Conservation (phyloP, 2,888 invertebrate genomes). For the Lasioglossum pauxillum region DNA sequence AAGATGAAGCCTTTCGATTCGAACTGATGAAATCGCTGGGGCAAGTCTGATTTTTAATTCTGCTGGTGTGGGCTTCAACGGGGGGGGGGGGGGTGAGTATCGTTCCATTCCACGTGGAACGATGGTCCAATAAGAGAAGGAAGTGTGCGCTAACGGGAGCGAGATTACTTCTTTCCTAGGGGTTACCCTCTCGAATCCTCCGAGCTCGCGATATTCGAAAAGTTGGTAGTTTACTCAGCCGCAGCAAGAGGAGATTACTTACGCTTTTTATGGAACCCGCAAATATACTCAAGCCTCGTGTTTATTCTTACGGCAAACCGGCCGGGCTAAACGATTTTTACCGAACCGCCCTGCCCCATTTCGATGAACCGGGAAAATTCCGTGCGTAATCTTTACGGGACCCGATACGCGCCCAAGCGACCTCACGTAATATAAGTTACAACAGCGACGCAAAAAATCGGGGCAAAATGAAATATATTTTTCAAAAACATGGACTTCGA, state of each 20-base stretch:
- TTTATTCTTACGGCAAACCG: slow-evolving; percentile 63
- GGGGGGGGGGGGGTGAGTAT: background rate
- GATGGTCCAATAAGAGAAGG: slow-evolving; percentile 65
- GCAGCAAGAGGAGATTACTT: slow-evolving; percentile 68
- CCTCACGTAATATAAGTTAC: background rate
- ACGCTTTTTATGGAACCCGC: slow-evolving; percentile 61
- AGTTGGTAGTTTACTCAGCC: slow-evolving; percentile 68
- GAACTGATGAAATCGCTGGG: slow-evolving; percentile 13
- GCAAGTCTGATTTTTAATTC: slow-evolving; percentile 59
- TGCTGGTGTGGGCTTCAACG: slow-evolving; percentile 2
- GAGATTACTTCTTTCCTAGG: slow-evolving; percentile 66
- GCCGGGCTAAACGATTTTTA: slow-evolving; percentile 65
- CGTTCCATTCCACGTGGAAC: slow-evolving; percentile 53
- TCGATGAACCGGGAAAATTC: slow-evolving; percentile 14
- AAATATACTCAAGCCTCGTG: slow-evolving; percentile 64
- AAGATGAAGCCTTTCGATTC: background rate
- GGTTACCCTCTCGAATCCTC: slow-evolving; percentile 40
- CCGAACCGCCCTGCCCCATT: slow-evolving; percentile 13
- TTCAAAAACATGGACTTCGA: too few species aligned
- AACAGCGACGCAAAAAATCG: background rate
- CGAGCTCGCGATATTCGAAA: slow-evolving; percentile 68
- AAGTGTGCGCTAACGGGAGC: slow-evolving; percentile 44
- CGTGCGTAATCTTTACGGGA: slow-evolving; percentile 49
- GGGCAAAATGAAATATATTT: background rate
- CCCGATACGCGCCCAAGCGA: background rate